Base-by-base conservation (phyloP, 23 tunicate genomes). In the Styela clava region DNA sequence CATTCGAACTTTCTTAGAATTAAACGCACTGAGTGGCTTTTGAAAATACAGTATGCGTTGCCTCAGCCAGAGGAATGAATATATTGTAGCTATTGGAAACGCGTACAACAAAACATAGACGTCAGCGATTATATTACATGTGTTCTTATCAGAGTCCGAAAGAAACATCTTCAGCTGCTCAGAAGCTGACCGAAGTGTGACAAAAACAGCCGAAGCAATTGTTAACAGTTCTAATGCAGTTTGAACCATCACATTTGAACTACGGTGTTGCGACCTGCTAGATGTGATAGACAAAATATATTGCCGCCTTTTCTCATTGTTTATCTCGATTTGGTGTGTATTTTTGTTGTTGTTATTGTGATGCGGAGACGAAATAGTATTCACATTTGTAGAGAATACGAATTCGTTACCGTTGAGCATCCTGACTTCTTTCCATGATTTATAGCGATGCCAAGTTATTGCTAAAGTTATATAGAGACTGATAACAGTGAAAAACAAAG, bases 11-110 rank as follows among this genome's bases (percentile, higher is more conserved):
- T 27, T 29, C 30, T 27, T 27, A 16, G 71, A 29, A 24, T 29
- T 67, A 22, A 1, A 25, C 31, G 71, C 30, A 27, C 31, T 67
- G 19, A 67, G 16, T 22, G 31, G 31, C 71, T 27, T 27, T 1
- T 67, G 71, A 67, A 67, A 29, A 67, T 67, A 67, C 24, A 67
- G 30, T 25, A 67, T 67, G 19, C 71, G 19, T 67, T 67, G 71
- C 31, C 71, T 1, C 16, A 67, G 71, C 71, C 71, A 67, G 16
- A 67, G 31, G 16, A 29, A 27, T 22, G 71, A 19, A 67, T 67
- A 67, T 25, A 67, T 27, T 0, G 71, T 1, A 16, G 71, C 71
- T 22, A 67, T 22, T 25, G 71, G 71, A 24, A 29, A 27, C 31
- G 71, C 71, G 71, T 67, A 67, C 30, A 67, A 67, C 24, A 67